Percentiles rank a stretch among this genome's conserved stretches.
Evolutionary conservation across 2,113 vertebrate species (phyloP).

Genomic region (Butorides virescens): DNA sequence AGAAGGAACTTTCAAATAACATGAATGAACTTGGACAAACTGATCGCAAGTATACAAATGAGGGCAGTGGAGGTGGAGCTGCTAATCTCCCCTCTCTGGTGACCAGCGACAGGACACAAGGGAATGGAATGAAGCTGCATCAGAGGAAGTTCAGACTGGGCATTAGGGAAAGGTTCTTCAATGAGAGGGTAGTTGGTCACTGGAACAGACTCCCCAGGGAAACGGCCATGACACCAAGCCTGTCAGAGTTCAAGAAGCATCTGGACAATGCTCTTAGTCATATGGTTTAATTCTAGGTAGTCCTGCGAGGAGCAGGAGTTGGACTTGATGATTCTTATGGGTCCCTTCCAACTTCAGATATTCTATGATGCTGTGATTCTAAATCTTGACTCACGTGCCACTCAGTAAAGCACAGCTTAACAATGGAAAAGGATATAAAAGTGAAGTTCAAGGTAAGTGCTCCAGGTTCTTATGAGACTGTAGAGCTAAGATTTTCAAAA

Average conservation of each 20-base stretch:
- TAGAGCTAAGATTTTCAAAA: background rate
- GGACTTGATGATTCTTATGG: background rate
- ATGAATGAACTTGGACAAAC: background rate
- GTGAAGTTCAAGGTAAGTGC: background rate
- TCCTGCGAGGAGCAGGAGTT: background rate
- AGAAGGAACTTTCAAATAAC: background rate
- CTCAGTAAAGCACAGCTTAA: background rate
- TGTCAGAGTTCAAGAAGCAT: background rate
- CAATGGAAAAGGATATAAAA: background rate
- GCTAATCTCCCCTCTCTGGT: background rate
- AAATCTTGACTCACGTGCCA: background rate
- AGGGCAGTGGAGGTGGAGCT: background rate
- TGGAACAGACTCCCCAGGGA: background rate
- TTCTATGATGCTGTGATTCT: background rate
- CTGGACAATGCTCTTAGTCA: rapidly evolving
- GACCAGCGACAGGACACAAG: rapidly evolving
- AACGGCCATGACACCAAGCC: background rate
- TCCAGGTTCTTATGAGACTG: background rate
- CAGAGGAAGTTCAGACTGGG: background rate
- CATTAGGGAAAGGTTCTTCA: background rate
- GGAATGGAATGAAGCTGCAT: background rate
- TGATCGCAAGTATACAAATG: background rate
- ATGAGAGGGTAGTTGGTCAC: rapidly evolving
- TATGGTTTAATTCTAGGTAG: background rate
- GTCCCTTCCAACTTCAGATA: background rate